Percentiles rank a stretch among this genome's conserved stretches.
These are phyloP conservation scores for Pygoscelis adeliae DNA, from an alignment of 2,113 vertebrate species.

Conservation along the genomic window DNA sequence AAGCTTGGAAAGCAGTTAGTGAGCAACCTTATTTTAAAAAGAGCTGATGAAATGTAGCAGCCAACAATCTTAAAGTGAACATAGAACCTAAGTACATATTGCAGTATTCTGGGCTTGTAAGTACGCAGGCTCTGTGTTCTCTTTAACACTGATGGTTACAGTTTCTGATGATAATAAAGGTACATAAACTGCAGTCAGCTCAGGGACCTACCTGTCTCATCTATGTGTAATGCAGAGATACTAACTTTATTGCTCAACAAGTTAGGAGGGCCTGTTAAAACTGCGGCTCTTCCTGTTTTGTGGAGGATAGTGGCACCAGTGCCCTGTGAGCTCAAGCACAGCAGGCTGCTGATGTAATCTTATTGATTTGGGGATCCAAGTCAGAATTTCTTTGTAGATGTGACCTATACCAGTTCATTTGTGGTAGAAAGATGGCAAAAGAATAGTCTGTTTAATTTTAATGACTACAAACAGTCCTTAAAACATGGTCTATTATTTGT, in stretches of 20 bases:
- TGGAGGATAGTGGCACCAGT: neutral
- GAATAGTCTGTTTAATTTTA: neutral
- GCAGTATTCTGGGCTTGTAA: neutral
- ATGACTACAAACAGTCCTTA: neutral
- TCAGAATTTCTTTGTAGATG: neutral
- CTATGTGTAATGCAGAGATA: neutral
- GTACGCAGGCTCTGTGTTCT: neutral
- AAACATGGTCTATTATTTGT: neutral
- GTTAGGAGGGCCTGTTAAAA: neutral
- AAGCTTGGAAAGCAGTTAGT: slow-evolving; percentile 11
- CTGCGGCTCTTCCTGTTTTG: neutral
- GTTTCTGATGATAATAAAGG: neutral
- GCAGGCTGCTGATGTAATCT: neutral
- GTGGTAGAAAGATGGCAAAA: neutral
- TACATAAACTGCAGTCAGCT: neutral
- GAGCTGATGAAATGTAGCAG: neutral
- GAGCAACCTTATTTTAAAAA: slow-evolving; percentile 17
- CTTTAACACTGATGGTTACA: neutral
- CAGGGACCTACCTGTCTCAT: fast-evolving
- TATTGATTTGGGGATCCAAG: neutral
- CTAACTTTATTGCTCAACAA: neutral
- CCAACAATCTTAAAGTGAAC: neutral
- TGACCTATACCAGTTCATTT: neutral
- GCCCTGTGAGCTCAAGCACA: neutral
- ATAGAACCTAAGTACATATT: neutral